A percentile compares a stretch with the other conserved stretches of the same genome.
Evolutionary conservation across 1,140 invertebrate species (phyloP).

Genomic region (Aphis gossypii): DNA sequence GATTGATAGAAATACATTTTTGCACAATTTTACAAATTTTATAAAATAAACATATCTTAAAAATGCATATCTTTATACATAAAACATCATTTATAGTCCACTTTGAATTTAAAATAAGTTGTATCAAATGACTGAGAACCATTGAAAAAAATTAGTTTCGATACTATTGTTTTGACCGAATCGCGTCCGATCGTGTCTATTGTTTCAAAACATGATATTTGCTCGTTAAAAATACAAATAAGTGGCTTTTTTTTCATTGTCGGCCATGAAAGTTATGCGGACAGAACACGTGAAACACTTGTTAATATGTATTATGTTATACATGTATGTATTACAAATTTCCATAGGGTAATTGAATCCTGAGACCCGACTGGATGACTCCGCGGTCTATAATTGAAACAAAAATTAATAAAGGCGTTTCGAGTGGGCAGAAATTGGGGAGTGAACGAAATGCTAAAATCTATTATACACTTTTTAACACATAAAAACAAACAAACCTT

Average conservation of each 20-base stretch:
- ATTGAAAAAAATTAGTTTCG: constrained; percentile 11
- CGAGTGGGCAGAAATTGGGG: constrained; percentile 3
- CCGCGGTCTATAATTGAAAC: constrained; percentile 39
- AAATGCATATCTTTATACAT: neutral
- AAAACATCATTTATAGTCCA: neutral
- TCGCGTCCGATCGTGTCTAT: constrained; percentile 32
- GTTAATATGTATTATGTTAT: constrained; percentile 40
- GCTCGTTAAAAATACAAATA: constrained; percentile 56
- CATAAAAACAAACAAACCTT: constrained; percentile 39
- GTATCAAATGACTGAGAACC: constrained; percentile 1
- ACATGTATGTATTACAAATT: constrained; percentile 34
- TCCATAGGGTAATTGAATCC: constrained; percentile 56
- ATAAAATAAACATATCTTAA: neutral
- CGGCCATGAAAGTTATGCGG: constrained; percentile 49
- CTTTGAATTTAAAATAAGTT: neutral
- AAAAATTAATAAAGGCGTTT: constrained; percentile 55
- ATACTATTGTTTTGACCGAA: constrained; percentile 35
- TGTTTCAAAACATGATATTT: constrained; percentile 56
- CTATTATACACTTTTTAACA: constrained; percentile 40
- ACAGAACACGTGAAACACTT: constrained; percentile 56
- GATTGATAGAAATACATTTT: neutral
- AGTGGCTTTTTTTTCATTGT: constrained; percentile 41
- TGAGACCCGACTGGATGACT: constrained; percentile 29
- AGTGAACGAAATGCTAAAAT: constrained; percentile 33
- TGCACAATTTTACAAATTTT: neutral